Conservation (phyloP, 2,797 vertebrate genomes). For the Hoplostethus mediterraneus region DNA sequence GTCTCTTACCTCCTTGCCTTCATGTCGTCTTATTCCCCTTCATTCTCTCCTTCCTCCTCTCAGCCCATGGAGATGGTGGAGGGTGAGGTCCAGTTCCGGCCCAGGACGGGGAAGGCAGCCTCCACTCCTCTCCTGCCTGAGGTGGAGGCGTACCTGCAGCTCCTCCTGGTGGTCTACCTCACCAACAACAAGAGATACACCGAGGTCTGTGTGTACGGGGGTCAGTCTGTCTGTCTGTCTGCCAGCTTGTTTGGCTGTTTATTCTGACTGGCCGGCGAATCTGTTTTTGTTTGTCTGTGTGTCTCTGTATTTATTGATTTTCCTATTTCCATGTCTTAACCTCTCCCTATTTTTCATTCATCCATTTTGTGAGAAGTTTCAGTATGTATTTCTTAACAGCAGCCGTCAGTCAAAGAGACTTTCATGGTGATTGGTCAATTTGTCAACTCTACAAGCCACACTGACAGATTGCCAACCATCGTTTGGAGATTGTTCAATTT, state of each 20-base stretch:
- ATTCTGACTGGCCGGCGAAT: too few species aligned
- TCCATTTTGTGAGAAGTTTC: background rate
- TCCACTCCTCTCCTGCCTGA: constrained; percentile 91
- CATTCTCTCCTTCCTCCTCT: background rate
- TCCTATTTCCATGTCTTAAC: too few species aligned
- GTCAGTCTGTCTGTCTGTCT: background rate
- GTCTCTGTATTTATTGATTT: too few species aligned
- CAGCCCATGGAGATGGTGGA: constrained; percentile 93
- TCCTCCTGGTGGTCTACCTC: constrained; percentile 93
- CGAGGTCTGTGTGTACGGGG: constrained; percentile 67
- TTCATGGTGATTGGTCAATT: too few species aligned
- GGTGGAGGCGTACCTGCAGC: constrained; percentile 95
- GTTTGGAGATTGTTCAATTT: too few species aligned
- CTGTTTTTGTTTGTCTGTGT: too few species aligned
- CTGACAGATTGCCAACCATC: too few species aligned
- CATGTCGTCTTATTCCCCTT: too few species aligned
- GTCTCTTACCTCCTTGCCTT: too few species aligned
- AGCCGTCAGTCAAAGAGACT: too few species aligned
- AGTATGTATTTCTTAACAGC: background rate
- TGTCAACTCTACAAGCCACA: too few species aligned
- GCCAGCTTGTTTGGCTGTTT: too few species aligned
- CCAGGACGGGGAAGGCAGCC: constrained; percentile 92
- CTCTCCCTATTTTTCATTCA: background rate
- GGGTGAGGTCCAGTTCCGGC: constrained; percentile 93
- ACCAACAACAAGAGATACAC: constrained; percentile 93